Evolutionary conservation across 1,140 invertebrate species (phyloP).

Genomic region (Aphelinus atriplicis): DNA sequence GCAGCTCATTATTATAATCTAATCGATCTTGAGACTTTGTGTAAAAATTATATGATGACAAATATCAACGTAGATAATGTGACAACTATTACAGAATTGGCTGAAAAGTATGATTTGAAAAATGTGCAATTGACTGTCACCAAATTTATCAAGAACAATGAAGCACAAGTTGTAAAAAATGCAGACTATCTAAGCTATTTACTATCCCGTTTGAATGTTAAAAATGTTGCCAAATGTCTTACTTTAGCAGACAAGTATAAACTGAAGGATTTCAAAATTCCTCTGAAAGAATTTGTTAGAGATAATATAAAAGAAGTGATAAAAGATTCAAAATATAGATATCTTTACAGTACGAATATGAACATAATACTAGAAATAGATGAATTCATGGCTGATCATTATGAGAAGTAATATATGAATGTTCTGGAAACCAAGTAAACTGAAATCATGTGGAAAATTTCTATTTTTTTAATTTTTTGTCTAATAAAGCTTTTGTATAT

Average conservation of each 20-base stretch:
- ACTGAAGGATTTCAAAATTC: constrained; percentile 17
- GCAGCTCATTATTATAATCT: constrained; percentile 21
- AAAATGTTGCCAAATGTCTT: constrained; percentile 20
- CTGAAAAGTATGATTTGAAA: constrained; percentile 22
- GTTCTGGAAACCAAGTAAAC: neutral
- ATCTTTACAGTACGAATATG: constrained; percentile 17
- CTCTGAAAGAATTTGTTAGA: constrained; percentile 19
- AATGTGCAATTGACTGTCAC: neutral
- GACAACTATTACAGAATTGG: neutral
- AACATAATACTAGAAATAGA: constrained; percentile 25
- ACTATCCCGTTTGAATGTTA: neutral
- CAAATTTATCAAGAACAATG: constrained; percentile 21
- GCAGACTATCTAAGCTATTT: constrained; percentile 18
- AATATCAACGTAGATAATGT: constrained; percentile 16
- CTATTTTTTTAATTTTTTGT: constrained; percentile 1
- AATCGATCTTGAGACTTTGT: constrained; percentile 18
- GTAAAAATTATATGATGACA: constrained; percentile 15
- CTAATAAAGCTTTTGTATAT: constrained; percentile 4
- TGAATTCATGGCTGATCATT: constrained; percentile 18
- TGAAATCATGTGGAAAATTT: neutral
- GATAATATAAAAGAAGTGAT: constrained; percentile 24
- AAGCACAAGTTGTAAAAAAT: constrained; percentile 19
- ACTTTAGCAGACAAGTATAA: constrained; percentile 23
- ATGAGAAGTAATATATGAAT: constrained; percentile 6
- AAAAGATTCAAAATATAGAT: constrained; percentile 21